Percentiles rank a stretch among this genome's conserved stretches.
phyloP scores from a whole-genome alignment of 1,140 invertebrate genomes.

The Coenobita brevimanus region DNA sequence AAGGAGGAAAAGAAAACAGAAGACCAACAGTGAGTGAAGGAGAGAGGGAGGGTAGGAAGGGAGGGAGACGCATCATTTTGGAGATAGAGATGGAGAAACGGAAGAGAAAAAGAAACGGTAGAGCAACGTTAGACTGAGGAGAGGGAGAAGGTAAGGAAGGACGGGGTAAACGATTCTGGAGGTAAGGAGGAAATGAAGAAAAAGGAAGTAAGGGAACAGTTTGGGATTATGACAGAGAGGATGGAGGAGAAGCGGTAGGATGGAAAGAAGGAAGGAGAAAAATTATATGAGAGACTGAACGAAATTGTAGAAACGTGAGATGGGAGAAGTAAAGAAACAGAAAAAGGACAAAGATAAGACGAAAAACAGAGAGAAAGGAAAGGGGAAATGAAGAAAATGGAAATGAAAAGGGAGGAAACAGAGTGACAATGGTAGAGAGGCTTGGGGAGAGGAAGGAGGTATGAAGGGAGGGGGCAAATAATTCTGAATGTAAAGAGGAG shows the following conservation, averaged over 20 bases:
- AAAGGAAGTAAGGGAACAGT: background rate
- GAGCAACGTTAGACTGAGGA: background rate
- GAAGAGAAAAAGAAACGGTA: background rate
- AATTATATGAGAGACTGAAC: too few relatives aligned
- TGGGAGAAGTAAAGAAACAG: too few relatives aligned
- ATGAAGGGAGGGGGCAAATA: background rate
- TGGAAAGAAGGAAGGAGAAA: background rate
- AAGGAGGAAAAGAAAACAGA: too few relatives aligned
- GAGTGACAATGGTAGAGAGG: background rate
- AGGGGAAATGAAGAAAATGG: background rate
- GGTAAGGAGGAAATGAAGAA: too few relatives aligned
- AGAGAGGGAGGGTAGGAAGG: too few relatives aligned
- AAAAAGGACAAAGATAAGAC: too few relatives aligned
- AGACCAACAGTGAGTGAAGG: too few relatives aligned
- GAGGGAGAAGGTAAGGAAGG: background rate
- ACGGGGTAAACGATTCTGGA: too few relatives aligned
- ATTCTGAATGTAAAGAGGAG: background rate
- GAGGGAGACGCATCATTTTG: too few relatives aligned
- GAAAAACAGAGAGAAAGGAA: background rate
- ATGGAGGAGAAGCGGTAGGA: background rate
- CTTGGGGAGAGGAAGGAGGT: background rate
- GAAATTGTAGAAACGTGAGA: too few relatives aligned
- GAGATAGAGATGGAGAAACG: constrained; percentile 8
- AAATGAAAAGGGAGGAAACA: background rate
- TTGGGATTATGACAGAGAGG: background rate